These are phyloP conservation scores for Lytechinus pictus DNA, from an alignment of 35 echinoderm and acorn worm species.

Conservation along the genomic window DNA sequence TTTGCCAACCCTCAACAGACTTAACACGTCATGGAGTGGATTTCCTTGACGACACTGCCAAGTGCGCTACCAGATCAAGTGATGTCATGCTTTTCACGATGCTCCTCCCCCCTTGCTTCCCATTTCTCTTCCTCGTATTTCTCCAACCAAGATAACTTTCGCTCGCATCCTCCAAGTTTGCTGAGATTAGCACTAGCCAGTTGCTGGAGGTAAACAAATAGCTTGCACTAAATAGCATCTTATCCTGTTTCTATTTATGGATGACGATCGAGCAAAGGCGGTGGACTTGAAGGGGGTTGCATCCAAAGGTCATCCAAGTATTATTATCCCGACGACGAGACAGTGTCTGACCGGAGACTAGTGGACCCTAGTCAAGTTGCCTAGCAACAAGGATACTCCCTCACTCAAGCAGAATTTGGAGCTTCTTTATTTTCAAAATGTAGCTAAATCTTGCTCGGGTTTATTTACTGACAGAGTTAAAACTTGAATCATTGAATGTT, in stretches of 20 bases:
- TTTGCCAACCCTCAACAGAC: not conserved
- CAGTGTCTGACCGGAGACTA: not conserved
- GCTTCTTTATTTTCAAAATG: not conserved
- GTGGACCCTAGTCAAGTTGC: not conserved
- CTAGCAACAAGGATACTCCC: not conserved
- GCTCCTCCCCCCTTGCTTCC: not conserved
- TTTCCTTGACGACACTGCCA: constrained; percentile 41
- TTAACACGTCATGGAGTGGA: constrained; percentile 22
- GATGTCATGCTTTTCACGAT: constrained; percentile 24
- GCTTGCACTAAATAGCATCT: not conserved
- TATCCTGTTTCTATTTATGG: constrained; percentile 36
- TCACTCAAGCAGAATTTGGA: not conserved
- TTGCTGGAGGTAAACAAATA: constrained; percentile 6
- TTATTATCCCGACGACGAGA: not conserved
- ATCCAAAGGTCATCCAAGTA: not conserved
- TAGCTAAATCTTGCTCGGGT: not conserved
- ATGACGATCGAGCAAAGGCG: not conserved
- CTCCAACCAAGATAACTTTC: not conserved
- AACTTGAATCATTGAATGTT: no score
- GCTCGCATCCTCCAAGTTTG: not conserved
- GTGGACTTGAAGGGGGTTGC: not conserved
- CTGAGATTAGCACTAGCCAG: not conserved
- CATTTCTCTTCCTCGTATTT: not conserved
- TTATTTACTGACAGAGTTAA: no score
- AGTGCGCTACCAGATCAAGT: not conserved